Base-by-base conservation (phyloP, 2,888 invertebrate species). In the Eristalis pertinax region DNA sequence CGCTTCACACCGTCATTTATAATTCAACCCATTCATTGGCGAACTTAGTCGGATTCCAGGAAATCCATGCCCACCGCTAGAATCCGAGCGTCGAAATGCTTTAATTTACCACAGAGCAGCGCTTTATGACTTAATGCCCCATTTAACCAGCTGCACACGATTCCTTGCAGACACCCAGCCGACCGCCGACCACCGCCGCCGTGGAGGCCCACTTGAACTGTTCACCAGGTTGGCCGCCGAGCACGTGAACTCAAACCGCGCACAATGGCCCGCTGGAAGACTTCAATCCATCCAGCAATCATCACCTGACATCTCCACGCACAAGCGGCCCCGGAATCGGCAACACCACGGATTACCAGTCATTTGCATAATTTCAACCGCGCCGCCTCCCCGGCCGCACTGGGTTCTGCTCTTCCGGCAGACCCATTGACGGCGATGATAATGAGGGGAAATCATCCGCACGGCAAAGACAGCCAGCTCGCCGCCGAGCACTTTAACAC, bases 301-400 rank as follows among this genome's bases (percentile, higher is more conserved):
- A 83, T 83, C 83, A 83, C 83, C 78, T 70, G 78, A 86, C 83
- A 83, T 83, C 78, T 72, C 75, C 63, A 86, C 77, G 73, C 77
- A 50, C 67, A 58, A 11, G 41, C 35, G 10, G n/a, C 70, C 35
- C 38, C 38, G 78, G 62, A 74, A 78, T 74, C 58, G 35, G 77
- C 70, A 68, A 38, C 67, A 72, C 69, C 69, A 38, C 43, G 78
- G 83, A 86, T 83, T 82, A 70, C 78, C 75, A 82, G 78, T 78
- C 75, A 86, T 86, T 86, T 86, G 83, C 86, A 86, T 86, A 86
- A 86, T 86, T 86, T 72, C 83, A 82, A 75, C 67, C 69, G 22
- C 41, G 13, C 19, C 15, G 13, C 10, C 62, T n/a, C 38, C 60
- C 22, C 7, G 26, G 13, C 63, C 63, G 13, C 32, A 78, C 43